Evolutionary conservation across 2,797 vertebrate genomes (phyloP).

Genomic region (Mormyrops boulengeri): DNA sequence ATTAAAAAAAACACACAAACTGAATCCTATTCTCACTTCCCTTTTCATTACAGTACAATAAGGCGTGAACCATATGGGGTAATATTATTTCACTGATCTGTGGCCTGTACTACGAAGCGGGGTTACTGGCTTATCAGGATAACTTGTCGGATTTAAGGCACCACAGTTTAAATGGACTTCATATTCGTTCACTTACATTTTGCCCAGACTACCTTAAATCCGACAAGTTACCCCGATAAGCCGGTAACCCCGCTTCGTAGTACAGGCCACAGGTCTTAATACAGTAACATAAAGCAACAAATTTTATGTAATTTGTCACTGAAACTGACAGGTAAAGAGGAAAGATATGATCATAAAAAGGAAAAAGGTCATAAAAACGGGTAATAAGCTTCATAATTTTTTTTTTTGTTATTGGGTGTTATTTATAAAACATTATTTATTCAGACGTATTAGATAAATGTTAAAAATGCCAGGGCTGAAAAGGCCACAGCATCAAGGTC

Average conservation of each 20-base stretch:
- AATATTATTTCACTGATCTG: not conserved
- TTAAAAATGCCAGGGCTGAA: not conserved
- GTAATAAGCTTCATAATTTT: not conserved
- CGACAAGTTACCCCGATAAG: no score
- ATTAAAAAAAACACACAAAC: not conserved
- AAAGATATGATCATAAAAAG: not conserved
- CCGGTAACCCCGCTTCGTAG: no score
- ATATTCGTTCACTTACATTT: no score
- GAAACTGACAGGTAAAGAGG: not conserved
- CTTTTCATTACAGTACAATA: not conserved
- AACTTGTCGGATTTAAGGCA: no score
- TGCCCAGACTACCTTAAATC: no score
- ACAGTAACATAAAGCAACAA: not conserved
- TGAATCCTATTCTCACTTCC: not conserved
- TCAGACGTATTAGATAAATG: not conserved
- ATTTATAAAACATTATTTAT: not conserved
- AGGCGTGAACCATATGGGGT: not conserved
- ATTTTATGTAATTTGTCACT: not conserved
- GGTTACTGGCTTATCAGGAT: no score
- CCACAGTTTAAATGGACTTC: no score
- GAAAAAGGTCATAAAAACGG: not conserved
- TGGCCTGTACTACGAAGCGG: no score
- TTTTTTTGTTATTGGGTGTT: not conserved
- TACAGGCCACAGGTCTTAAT: not conserved
- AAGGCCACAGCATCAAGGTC: conserved; percentile 17